phyloP scores from a whole-genome alignment of 2,888 invertebrate genomes.

The Rutpela maculata region DNA sequence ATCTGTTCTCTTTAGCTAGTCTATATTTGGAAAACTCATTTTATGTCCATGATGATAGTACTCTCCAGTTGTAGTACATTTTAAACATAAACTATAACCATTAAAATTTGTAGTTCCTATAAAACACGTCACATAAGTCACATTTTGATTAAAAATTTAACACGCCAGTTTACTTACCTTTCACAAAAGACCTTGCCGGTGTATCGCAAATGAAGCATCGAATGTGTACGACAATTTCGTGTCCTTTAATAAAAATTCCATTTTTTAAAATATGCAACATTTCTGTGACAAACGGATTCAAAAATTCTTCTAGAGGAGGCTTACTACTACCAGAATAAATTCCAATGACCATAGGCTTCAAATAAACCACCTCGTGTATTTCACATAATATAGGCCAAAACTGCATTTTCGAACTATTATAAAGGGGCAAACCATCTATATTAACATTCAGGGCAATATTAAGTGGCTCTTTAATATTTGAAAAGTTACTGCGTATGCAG shows the following conservation, averaged over 20 bases:
- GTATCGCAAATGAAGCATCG: slow-evolving; percentile 54
- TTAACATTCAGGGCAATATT: slow-evolving; percentile 51
- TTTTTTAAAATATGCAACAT: slow-evolving; percentile 18
- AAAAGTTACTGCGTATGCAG: neutral
- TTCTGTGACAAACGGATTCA: slow-evolving; percentile 46
- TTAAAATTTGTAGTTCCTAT: neutral
- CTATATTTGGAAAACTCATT: neutral
- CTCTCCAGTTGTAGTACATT: slow-evolving; percentile 3
- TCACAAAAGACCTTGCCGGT: slow-evolving; percentile 53
- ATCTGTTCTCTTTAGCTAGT: neutral
- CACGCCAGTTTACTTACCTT: slow-evolving; percentile 44
- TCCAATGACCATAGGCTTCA: slow-evolving; percentile 49
- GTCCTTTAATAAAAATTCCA: slow-evolving; percentile 6
- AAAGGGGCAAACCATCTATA: slow-evolving; percentile 54
- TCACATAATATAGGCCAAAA: slow-evolving; percentile 55
- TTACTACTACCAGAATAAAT: slow-evolving; percentile 47
- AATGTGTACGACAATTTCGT: slow-evolving; percentile 33
- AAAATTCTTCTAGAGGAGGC: slow-evolving; percentile 42
- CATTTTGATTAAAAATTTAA: neutral
- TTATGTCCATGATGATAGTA: slow-evolving; percentile 2
- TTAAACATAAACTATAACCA: neutral
- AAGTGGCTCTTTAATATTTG: neutral
- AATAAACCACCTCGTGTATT: slow-evolving; percentile 41
- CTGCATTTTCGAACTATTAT: slow-evolving; percentile 25
- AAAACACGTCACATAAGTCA: neutral